Evolutionary conservation across 2,797 vertebrate species (phyloP).

Genomic region (Ciconia nigra): DNA sequence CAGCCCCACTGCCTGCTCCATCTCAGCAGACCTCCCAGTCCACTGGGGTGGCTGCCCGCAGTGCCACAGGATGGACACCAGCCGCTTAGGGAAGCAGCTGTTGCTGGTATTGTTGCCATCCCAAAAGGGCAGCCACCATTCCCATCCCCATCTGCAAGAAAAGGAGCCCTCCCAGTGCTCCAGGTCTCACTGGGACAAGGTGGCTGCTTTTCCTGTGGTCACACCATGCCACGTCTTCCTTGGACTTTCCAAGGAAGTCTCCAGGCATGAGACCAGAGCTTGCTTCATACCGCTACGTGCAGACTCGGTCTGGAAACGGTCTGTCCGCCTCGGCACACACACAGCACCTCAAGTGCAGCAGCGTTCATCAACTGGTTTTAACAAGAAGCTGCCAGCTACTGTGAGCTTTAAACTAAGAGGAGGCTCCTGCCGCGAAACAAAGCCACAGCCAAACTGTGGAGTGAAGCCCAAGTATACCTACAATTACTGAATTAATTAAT

Average conservation of each 20-base stretch:
- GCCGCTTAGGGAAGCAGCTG: background rate
- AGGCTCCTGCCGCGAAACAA: background rate
- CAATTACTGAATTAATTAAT: background rate
- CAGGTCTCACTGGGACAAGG: background rate
- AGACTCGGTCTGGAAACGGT: background rate
- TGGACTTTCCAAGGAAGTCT: background rate
- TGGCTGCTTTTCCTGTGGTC: background rate
- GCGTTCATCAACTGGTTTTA: background rate
- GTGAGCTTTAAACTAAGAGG: background rate
- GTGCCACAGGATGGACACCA: background rate
- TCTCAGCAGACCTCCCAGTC: background rate
- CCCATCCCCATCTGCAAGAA: background rate
- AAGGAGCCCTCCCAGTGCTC: background rate
- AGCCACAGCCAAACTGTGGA: background rate
- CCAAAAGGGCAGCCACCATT: background rate
- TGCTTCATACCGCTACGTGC: background rate
- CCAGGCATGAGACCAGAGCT: background rate
- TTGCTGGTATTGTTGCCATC: rapidly evolving
- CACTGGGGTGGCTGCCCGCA: background rate
- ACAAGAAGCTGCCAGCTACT: background rate
- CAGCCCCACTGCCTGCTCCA: background rate
- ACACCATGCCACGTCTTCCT: rapidly evolving
- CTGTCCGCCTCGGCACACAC: rapidly evolving
- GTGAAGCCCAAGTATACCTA: background rate
- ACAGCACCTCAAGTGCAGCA: rapidly evolving